These are phyloP conservation scores for Epinotia bilunana DNA, from an alignment of 2,888 invertebrate species.

Conservation along the genomic window DNA sequence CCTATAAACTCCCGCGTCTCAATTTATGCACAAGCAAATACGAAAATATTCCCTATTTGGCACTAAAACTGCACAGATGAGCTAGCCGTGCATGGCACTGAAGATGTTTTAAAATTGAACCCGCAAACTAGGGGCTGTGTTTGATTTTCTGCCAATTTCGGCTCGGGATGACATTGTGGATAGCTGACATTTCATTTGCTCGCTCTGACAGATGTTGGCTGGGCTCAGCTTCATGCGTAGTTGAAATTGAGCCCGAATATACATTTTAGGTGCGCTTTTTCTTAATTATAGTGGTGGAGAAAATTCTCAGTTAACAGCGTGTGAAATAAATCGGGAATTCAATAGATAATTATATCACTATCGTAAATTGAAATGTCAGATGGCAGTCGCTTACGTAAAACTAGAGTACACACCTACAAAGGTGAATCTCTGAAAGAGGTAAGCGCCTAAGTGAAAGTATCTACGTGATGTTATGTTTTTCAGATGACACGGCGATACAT, in stretches of 20 bases:
- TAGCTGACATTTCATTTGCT: constrained; percentile 22
- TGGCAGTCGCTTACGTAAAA: too few species aligned
- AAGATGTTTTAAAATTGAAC: constrained; percentile 43
- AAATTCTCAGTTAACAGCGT: too few species aligned
- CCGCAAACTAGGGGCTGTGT: constrained; percentile 44
- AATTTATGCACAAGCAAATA: constrained; percentile 29
- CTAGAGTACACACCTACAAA: too few species aligned
- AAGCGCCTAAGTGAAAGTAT: too few species aligned
- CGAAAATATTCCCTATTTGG: constrained; percentile 33
- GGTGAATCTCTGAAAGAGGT: too few species aligned
- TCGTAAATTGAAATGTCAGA: too few species aligned
- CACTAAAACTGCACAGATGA: constrained; percentile 39
- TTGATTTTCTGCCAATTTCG: constrained; percentile 49
- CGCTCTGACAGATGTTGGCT: constrained; percentile 24
- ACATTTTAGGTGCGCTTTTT: neutral
- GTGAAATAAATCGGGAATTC: too few species aligned
- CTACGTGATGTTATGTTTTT: neutral
- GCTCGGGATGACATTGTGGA: constrained; percentile 34
- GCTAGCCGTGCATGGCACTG: constrained; percentile 39
- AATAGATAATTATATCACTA: too few species aligned
- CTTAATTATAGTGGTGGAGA: neutral
- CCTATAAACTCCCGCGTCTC: constrained; percentile 10
- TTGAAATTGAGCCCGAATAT: neutral
- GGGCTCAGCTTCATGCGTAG: constrained; percentile 6
- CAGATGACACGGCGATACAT: constrained; percentile 1